Conservation (phyloP, 2,797 vertebrate species). For the Syndactyla subalaris region DNA sequence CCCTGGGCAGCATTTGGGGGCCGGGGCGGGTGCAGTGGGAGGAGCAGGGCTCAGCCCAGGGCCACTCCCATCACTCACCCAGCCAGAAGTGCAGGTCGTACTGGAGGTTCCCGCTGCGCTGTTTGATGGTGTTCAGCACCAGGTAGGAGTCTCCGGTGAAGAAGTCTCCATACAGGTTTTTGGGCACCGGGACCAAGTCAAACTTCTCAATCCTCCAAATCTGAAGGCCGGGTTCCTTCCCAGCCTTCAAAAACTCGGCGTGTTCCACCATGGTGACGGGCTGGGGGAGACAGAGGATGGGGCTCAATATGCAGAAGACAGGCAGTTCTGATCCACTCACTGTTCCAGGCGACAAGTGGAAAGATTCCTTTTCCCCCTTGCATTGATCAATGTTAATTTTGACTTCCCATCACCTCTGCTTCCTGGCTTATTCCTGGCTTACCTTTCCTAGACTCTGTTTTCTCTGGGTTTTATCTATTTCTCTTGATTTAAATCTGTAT, state of each 20-base stretch:
- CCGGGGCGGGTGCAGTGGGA: neutral
- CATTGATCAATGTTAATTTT: neutral
- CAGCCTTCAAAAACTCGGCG: slow-evolving; percentile 90
- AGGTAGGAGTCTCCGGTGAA: slow-evolving; percentile 94
- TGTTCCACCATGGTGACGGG: slow-evolving; percentile 90
- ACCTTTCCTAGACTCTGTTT: neutral
- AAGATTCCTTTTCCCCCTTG: neutral
- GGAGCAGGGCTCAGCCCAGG: neutral
- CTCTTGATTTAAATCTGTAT: neutral
- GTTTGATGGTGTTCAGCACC: slow-evolving; percentile 93
- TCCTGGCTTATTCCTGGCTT: neutral
- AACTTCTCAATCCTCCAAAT: slow-evolving; percentile 98
- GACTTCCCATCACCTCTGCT: neutral
- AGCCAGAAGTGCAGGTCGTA: slow-evolving; percentile 97
- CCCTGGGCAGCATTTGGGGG: neutral
- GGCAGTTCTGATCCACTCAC: neutral
- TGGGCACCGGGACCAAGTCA: slow-evolving; percentile 91
- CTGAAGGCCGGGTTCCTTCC: slow-evolving; percentile 90
- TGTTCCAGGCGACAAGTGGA: neutral
- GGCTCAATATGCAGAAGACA: neutral
- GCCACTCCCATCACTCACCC: slow-evolving; percentile 76
- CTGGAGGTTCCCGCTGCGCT: slow-evolving; percentile 90
- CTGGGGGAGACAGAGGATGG: slow-evolving; percentile 46
- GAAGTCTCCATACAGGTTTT: slow-evolving; percentile 91
- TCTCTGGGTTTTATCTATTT: neutral